These are phyloP conservation scores for Notoglanidium macrostoma DNA, from an alignment of 2,797 vertebrate species.

Conservation along the genomic window DNA sequence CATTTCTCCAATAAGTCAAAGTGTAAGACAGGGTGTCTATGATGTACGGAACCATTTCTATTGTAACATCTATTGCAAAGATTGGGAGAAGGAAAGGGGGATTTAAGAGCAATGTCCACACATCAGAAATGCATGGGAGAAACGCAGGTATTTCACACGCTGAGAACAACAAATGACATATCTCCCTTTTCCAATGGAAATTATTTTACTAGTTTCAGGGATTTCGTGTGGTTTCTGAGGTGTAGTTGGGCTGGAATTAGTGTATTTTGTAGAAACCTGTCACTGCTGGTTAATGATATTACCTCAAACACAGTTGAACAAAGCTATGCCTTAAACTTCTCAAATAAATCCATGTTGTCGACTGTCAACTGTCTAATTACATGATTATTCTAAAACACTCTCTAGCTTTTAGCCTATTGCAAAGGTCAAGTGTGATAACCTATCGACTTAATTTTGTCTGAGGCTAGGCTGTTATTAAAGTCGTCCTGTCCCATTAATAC, in stretches of 20 bases:
- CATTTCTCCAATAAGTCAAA: neutral
- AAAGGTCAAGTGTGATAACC: neutral
- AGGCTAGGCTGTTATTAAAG: neutral
- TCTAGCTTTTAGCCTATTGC: neutral
- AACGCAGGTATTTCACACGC: neutral
- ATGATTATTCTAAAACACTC: neutral
- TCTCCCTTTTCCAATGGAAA: neutral
- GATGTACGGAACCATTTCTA: neutral
- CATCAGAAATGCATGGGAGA: neutral
- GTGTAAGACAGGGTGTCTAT: neutral
- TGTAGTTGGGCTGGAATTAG: neutral
- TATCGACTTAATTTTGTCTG: neutral
- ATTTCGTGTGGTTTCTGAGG: neutral
- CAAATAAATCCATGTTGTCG: neutral
- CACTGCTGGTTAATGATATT: neutral
- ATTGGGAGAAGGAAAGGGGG: too few relatives aligned
- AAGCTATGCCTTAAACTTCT: neutral
- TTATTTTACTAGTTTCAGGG: neutral
- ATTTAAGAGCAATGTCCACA: neutral
- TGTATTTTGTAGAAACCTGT: neutral
- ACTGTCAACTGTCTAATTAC: neutral
- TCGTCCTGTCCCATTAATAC: too few relatives aligned
- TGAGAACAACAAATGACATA: neutral
- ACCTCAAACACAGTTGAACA: neutral
- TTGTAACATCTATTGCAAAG: neutral